Conservation (phyloP, 2,797 vertebrate species). For the Myotis daubentonii region DNA sequence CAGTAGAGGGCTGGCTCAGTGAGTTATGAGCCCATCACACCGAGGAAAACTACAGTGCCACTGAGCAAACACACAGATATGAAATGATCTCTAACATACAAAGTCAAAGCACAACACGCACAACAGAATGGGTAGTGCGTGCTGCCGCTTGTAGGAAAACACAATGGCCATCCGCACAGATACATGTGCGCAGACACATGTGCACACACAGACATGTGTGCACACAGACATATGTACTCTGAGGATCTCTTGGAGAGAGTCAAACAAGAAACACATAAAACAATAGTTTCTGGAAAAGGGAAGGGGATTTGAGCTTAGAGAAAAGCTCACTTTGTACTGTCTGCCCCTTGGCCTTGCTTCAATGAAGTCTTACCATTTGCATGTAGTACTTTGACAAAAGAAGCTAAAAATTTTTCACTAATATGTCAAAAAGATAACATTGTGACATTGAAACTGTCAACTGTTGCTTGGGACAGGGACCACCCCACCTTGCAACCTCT, state of each 20-base stretch:
- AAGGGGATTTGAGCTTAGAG: neutral
- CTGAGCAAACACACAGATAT: rapidly evolving
- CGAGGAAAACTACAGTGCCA: neutral
- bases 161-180: neutral
- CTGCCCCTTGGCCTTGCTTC: too few species aligned
- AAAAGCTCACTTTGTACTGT: too few species aligned
- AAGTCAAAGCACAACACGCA: neutral
- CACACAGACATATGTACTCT: too few species aligned
- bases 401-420: neutral
- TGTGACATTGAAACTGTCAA: neutral
- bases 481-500: neutral
- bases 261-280: neutral
- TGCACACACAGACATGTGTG: rapidly evolving
- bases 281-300: neutral
- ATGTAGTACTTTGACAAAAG: neutral
- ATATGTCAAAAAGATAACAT: neutral
- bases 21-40: neutral
- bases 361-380: neutral
- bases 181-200: neutral
- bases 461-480: neutral
- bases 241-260: neutral
- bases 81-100: neutral
- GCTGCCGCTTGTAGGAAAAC: neutral
- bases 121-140: rapidly evolving
- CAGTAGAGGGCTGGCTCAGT: neutral